Conservation (phyloP, 2,888 invertebrate genomes). For the Adelognathus sp. region DNA sequence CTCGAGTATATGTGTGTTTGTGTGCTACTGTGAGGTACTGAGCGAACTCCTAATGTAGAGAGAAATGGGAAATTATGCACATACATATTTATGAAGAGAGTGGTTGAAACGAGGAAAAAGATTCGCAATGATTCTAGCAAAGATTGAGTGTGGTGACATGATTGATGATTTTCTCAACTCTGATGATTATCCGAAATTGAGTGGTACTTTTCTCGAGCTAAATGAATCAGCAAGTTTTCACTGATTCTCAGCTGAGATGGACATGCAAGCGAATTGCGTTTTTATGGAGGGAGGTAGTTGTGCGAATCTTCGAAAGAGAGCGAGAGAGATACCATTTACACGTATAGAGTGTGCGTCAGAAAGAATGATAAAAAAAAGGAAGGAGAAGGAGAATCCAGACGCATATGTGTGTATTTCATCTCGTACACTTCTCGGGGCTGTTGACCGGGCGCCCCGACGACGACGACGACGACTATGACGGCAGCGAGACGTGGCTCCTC, state of each 20-base stretch:
- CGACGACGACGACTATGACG: constrained; percentile 31
- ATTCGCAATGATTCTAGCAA: too few relatives aligned
- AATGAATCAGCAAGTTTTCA: too few relatives aligned
- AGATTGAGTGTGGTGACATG: too few relatives aligned
- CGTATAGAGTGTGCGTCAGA: background rate
- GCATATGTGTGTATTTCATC: constrained; percentile 13
- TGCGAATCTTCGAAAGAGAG: background rate
- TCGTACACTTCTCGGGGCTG: constrained; percentile 64
- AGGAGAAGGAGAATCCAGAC: constrained; percentile 4
- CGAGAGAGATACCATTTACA: constrained; percentile 9
- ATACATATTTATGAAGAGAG: background rate
- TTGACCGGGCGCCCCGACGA: constrained; percentile 71
- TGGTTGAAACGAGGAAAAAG: too few relatives aligned
- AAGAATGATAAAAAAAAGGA: constrained; percentile 9
- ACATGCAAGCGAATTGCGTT: background rate
- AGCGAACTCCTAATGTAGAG: background rate
- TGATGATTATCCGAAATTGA: too few relatives aligned
- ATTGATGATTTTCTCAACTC: too few relatives aligned
- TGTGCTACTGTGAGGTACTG: background rate
- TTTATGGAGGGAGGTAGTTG: background rate
- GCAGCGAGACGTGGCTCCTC: constrained; percentile 59
- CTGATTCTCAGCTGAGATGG: too few relatives aligned
- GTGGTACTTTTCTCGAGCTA: too few relatives aligned
- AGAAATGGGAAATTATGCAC: background rate
- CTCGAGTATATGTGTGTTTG: background rate